Percentiles rank a stretch among this genome's conserved stretches.
phyloP scores from a whole-genome alignment of 2,888 invertebrate genomes.

The Habrosyne pyritoides region DNA sequence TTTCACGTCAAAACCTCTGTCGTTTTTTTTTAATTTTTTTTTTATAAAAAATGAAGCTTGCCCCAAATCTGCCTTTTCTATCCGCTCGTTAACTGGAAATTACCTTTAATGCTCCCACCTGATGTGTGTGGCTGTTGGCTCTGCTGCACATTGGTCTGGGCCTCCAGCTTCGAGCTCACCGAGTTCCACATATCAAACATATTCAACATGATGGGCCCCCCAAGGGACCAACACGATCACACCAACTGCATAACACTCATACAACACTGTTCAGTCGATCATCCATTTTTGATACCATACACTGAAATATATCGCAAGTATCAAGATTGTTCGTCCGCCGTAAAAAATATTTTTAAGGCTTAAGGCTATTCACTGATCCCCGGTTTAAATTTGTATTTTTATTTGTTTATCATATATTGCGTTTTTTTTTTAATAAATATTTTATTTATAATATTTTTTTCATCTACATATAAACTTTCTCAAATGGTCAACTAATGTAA shows the following conservation, averaged over 20 bases:
- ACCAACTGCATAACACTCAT: slow-evolving; percentile 44
- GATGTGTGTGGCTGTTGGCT: slow-evolving; percentile 90
- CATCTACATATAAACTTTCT: slow-evolving; percentile 75
- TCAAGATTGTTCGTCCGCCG: slow-evolving; percentile 74
- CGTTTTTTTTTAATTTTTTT: slow-evolving; percentile 18
- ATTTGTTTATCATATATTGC: slow-evolving; percentile 51
- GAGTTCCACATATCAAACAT: slow-evolving; percentile 94
- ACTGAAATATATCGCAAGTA: slow-evolving; percentile 56
- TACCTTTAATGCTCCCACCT: slow-evolving; percentile 93
- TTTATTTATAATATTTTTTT: slow-evolving; percentile 41
- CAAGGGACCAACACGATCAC: slow-evolving; percentile 47
- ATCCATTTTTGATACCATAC: slow-evolving; percentile 52
- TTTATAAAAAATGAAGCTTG: slow-evolving; percentile 12
- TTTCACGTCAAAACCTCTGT: too few species aligned
- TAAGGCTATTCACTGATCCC: slow-evolving; percentile 70
- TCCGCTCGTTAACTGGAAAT: slow-evolving; percentile 63
- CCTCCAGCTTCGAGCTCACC: slow-evolving; percentile 89
- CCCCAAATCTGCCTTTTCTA: slow-evolving; percentile 22
- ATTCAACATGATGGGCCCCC: slow-evolving; percentile 79
- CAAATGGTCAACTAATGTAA: slow-evolving; percentile 83
- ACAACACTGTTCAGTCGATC: slow-evolving; percentile 39
- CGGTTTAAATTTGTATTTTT: slow-evolving; percentile 62
- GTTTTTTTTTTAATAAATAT: slow-evolving; percentile 49
- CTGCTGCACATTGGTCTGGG: slow-evolving; percentile 85
- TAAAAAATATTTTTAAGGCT: slow-evolving; percentile 75